phyloP scores from a whole-genome alignment of 2,888 invertebrate genomes.

The Mimachlamys varia region DNA sequence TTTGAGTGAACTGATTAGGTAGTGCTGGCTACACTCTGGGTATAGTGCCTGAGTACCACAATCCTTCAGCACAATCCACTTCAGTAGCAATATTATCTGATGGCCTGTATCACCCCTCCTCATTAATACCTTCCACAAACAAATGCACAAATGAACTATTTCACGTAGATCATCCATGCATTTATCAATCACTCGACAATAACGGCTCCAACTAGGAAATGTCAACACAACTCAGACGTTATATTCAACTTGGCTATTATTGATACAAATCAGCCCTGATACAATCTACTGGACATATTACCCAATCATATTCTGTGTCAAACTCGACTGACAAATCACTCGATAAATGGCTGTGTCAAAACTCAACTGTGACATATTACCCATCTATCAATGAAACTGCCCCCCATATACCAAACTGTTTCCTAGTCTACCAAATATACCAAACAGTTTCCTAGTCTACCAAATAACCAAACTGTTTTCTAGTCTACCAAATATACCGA shows the following conservation, averaged over 20 bases:
- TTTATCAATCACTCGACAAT: neutral
- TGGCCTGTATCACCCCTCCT: neutral
- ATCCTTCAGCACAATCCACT: neutral
- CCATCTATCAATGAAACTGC: neutral
- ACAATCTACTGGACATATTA: neutral
- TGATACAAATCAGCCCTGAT: neutral
- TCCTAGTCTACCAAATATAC: too few relatives aligned
- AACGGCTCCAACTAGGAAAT: neutral
- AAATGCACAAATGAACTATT: neutral
- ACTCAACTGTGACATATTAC: neutral
- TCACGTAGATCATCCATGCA: neutral
- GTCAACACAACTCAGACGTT: neutral
- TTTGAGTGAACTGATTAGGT: too few relatives aligned
- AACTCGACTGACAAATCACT: neutral
- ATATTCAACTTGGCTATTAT: neutral
- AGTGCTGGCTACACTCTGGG: neutral
- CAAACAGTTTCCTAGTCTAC: too few relatives aligned
- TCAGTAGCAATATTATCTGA: conserved; percentile 5
- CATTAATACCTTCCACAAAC: conserved; percentile 26
- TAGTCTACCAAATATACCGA: too few relatives aligned
- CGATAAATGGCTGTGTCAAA: neutral
- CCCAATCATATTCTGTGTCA: neutral
- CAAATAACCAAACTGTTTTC: too few relatives aligned
- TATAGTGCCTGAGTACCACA: neutral
- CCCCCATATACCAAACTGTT: too few relatives aligned